Evolutionary conservation across 2,888 invertebrate species (phyloP), one percentile per base, ranked within the genome.

Genomic region (Nebria salina): DNA sequence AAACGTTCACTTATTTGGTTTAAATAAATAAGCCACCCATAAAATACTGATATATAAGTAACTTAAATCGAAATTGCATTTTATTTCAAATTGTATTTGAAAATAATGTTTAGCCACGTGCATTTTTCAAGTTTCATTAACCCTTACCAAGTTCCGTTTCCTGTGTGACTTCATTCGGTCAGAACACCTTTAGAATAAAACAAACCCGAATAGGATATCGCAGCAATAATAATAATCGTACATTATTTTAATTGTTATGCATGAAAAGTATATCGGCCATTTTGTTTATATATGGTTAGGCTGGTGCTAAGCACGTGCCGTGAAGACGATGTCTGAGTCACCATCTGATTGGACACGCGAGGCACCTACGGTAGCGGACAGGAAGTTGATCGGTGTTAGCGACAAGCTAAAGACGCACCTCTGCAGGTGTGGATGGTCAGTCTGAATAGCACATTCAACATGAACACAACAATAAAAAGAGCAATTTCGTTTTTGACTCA

Each of bases 331-430:
- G 78, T 73, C 72, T 72, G 72, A 72, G 78, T 70, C 25, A 70
- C n/a, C 26, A 65, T 64, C 64, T 75, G 43, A 11, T 65, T 72
- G 72, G 72, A 72, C 13, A 54, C 54, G 54, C 54, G 54, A 54
- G 54, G 8, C 54, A 54, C 54, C 54, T 8, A 54, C 54, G 54
- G 54, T 54, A 54, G 54, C 54, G 54, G 70, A 41, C 80, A 80
- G 80, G 80, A 80, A 80, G 80, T 80, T 15, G 75, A 13, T 68
- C 73, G 43, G 34, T 41, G 41, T 41, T 41, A 15, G 34, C 73
- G n/a, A 43, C 73, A 26, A 42, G 75, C 70, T 80, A 80, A 75
- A 80, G 80, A 70, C 75, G 64, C 43, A 54, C 75, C 75, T 72
- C 80, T 66, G 64, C 70, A 65, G 65, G 68, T 34, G 43, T 43